A percentile compares a stretch with the other conserved stretches of the same genome.
Conservation (phyloP, 2,888 invertebrate species). For the Rhagophthalmus giganteus region DNA sequence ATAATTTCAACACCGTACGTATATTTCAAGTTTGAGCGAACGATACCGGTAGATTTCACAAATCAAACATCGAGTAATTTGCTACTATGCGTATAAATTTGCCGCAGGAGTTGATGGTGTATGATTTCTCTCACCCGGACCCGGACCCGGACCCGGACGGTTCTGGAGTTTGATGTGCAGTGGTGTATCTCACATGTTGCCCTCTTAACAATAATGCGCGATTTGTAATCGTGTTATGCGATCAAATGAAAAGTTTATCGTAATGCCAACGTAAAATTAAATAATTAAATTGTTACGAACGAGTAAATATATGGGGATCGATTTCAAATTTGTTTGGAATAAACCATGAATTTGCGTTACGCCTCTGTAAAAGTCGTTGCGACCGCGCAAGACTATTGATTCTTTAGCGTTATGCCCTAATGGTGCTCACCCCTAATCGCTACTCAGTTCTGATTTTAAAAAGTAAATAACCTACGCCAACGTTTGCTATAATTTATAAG, state of each 20-base stretch:
- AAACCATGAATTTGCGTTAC: constrained; percentile 15
- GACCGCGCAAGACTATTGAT: constrained; percentile 36
- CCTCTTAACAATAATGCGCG: no score
- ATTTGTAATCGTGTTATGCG: no score
- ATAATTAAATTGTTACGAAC: no score
- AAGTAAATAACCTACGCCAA: no score
- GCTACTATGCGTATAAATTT: constrained; percentile 2
- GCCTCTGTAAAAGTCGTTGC: constrained; percentile 29
- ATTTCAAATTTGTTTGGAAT: no score
- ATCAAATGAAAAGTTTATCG: no score
- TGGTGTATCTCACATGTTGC: constrained; percentile 29
- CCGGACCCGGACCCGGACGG: constrained; percentile 30
- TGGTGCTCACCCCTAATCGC: constrained; percentile 25
- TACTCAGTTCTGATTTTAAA: constrained; percentile 4
- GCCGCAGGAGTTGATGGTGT: constrained; percentile 9
- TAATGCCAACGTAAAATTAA: no score
- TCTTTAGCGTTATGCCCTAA: constrained; percentile 17
- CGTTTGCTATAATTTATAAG: no score
- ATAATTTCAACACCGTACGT: background rate
- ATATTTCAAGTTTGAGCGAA: constrained; percentile 2
- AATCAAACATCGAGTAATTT: constrained; percentile 6
- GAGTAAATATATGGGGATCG: no score
- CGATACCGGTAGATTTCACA: no score
- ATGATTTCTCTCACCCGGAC: constrained; percentile 30
- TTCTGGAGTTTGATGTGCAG: constrained; percentile 29